Percentiles rank a stretch among this genome's conserved stretches.
Evolutionary conservation across 2,797 vertebrate species (phyloP).

Genomic region (Lutjanus campechanus): DNA sequence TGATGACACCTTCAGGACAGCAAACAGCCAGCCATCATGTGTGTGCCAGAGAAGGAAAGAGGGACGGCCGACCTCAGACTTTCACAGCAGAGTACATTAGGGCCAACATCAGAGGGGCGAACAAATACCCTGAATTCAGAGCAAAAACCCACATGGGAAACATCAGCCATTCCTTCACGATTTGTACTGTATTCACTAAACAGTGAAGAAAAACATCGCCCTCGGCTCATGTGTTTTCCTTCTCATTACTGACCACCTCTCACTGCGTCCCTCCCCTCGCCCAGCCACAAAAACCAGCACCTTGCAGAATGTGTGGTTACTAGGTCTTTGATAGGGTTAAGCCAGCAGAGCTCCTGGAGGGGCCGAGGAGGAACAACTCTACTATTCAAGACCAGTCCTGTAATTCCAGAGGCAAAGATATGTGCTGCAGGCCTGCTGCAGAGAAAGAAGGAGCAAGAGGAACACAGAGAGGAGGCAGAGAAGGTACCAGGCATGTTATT

Average conservation of each 20-base stretch:
- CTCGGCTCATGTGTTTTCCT: conserved; percentile 55
- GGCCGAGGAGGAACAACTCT: conserved; percentile 69
- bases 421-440: conserved; percentile 53
- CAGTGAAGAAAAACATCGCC: conserved; percentile 51
- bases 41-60: conserved; percentile 43
- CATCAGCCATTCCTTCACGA: conserved; percentile 55
- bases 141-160: conserved; percentile 54
- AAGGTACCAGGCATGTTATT: neutral
- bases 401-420: conserved; percentile 70
- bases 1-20: conserved; percentile 40
- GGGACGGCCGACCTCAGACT: conserved; percentile 29
- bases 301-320: conserved; percentile 75
- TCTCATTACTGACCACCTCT: conserved; percentile 46
- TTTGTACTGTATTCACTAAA: conserved; percentile 51
- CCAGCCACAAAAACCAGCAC: conserved; percentile 68
- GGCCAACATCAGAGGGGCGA: conserved; percentile 49
- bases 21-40: conserved; percentile 32
- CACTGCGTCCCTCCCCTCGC: conserved; percentile 7
- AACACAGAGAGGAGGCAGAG: conserved; percentile 5
- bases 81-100: conserved; percentile 34
- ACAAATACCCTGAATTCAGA: conserved; percentile 41
- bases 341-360: conserved; percentile 61
- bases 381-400: conserved; percentile 78
- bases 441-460: conserved; percentile 25
- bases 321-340: conserved; percentile 75